phyloP scores from a whole-genome alignment of 2,113 vertebrate genomes.

The Alethe diademata region DNA sequence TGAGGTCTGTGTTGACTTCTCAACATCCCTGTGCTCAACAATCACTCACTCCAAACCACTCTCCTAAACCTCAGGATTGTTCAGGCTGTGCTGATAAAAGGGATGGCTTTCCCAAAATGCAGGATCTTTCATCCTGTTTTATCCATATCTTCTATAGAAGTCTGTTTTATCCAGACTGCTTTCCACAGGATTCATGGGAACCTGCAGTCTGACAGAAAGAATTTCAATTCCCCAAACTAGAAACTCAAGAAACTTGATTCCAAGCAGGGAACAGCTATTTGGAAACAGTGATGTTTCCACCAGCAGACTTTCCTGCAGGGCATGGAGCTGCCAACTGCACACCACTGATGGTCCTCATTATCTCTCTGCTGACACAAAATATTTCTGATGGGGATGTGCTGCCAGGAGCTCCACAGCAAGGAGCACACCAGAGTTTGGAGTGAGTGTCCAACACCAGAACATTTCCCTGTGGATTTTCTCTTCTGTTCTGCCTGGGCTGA shows the following conservation, averaged over 20 bases:
- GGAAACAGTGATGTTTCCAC: conserved; percentile 37
- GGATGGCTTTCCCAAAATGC: background rate
- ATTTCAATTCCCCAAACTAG: background rate
- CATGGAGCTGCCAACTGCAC: background rate
- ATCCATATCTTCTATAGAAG: background rate
- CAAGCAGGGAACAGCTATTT: conserved; percentile 19
- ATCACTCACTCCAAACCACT: background rate
- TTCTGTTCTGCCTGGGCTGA: background rate
- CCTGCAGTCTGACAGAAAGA: conserved; percentile 2
- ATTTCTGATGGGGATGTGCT: background rate
- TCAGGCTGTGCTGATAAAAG: background rate
- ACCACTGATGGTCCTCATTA: background rate
- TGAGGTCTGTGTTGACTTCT: background rate
- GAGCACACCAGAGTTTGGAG: background rate
- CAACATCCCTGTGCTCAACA: rapidly evolving
- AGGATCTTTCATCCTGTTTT: background rate
- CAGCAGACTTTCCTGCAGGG: background rate
- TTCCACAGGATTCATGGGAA: background rate
- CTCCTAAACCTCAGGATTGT: background rate
- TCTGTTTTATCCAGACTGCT: background rate
- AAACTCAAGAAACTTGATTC: conserved; percentile 9
- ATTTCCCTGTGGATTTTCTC: rapidly evolving
- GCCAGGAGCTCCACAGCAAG: background rate
- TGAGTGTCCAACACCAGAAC: background rate
- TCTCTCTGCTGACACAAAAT: background rate